A percentile compares a stretch with the other conserved stretches of the same genome.
Evolutionary conservation across 1,140 invertebrate genomes (phyloP).

Genomic region (Teleopsis dalmanni): DNA sequence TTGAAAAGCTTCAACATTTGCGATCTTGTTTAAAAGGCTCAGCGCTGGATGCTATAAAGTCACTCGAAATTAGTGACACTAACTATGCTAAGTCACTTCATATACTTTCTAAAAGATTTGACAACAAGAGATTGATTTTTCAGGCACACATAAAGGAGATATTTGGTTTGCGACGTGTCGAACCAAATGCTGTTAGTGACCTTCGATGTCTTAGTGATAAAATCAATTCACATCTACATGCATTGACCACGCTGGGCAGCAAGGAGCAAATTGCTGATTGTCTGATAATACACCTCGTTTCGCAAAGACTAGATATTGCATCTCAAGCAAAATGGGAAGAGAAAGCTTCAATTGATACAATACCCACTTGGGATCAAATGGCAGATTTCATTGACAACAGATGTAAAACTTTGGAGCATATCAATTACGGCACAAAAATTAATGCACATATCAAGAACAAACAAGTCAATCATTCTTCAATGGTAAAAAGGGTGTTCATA

Average conservation of each 20-base stretch:
- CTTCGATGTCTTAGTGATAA: constrained; percentile 2
- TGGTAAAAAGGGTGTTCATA: background rate
- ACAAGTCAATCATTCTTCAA: background rate
- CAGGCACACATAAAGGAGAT: background rate
- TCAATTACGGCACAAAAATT: background rate
- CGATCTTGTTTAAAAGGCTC: no score
- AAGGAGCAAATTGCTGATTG: constrained; percentile 3
- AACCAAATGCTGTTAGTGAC: background rate
- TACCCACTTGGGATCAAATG: constrained; percentile 3
- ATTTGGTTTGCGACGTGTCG: background rate
- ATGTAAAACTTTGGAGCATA: background rate
- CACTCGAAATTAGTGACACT: no score
- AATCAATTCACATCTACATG: background rate
- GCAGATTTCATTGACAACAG: background rate
- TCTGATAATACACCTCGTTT: background rate
- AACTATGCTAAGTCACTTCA: no score
- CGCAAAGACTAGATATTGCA: background rate
- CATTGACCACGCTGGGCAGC: background rate
- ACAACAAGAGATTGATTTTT: background rate
- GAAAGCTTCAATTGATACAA: background rate
- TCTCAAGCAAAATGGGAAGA: constrained; percentile 4
- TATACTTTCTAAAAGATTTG: no score
- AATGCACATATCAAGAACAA: background rate
- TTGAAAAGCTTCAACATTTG: no score
- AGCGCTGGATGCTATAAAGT: no score